A percentile compares a stretch with the other conserved stretches of the same genome.
Evolutionary conservation across 2,797 vertebrate genomes (phyloP).

Genomic region (Myotis vivesi): DNA sequence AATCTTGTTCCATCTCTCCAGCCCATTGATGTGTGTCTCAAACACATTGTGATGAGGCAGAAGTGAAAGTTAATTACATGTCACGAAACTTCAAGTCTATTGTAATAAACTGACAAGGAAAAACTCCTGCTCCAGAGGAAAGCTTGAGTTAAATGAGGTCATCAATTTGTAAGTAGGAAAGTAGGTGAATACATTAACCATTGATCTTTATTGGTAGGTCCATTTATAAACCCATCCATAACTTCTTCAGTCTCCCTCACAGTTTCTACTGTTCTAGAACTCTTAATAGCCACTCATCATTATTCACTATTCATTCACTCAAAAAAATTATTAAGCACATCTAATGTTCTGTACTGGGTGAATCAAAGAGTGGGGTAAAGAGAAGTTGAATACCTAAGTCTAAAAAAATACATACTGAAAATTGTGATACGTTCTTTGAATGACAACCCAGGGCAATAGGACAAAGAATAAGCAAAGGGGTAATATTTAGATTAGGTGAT

Average conservation of each 20-base stretch:
- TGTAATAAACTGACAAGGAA: background rate
- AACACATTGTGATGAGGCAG: background rate
- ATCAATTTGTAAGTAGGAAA: background rate
- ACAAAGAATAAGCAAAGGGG: background rate
- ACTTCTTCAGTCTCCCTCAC: background rate
- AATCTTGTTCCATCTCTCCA: background rate
- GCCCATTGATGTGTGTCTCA: background rate
- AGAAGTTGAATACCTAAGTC: background rate
- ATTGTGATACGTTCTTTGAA: background rate
- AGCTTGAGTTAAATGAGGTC: conserved; percentile 35
- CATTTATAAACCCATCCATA: background rate
- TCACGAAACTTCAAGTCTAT: background rate
- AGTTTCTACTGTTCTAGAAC: background rate
- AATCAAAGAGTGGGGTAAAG: background rate
- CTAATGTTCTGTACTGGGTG: background rate
- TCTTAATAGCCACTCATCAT: background rate
- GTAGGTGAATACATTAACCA: background rate
- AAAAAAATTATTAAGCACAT: background rate
- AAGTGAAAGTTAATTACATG: conserved; percentile 27
- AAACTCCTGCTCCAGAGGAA: background rate
- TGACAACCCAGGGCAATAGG: background rate
- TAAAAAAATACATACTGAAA: background rate
- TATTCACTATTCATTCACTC: background rate
- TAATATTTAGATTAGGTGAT: background rate
- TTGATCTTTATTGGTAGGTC: background rate